A percentile compares a stretch with the other conserved stretches of the same genome.
Conservation (phyloP, 2,888 invertebrate species). For the Boloria euphrosyne region DNA sequence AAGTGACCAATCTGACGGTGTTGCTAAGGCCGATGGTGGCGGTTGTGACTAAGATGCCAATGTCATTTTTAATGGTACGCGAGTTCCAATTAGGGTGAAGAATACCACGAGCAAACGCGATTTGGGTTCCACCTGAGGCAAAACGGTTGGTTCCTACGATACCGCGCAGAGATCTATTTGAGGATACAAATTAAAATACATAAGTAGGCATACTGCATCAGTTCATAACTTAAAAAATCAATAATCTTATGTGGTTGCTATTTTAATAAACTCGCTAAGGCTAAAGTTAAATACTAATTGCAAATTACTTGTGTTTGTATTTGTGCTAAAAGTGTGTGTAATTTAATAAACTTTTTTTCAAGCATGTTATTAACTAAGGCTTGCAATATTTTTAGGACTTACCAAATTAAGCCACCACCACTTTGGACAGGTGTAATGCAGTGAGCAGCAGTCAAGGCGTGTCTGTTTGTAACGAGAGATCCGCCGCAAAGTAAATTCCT, state of each 20-base stretch:
- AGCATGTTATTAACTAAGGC: too few species aligned
- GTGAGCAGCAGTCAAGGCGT: constrained; percentile 65
- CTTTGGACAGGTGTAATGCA: constrained; percentile 56
- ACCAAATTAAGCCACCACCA: constrained; percentile 41
- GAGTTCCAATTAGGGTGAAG: too few species aligned
- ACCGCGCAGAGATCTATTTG: not conserved
- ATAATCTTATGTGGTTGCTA: too few species aligned
- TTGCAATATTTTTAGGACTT: not conserved
- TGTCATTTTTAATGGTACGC: constrained; percentile 46
- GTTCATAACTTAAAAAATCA: too few species aligned
- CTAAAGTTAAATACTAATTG: not conserved
- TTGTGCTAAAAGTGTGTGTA: too few species aligned
- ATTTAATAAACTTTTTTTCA: too few species aligned
- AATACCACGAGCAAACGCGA: too few species aligned
- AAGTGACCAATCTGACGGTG: constrained; percentile 27
- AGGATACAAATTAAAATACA: not conserved
- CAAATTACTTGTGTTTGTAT: not conserved
- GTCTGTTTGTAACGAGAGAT: constrained; percentile 52
- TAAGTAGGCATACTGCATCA: not conserved
- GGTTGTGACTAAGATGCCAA: constrained; percentile 45
- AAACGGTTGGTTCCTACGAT: too few species aligned
- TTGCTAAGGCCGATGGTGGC: constrained; percentile 33
- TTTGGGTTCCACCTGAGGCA: too few species aligned
- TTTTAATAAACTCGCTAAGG: too few species aligned
- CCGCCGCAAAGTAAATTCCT: constrained; percentile 56